Percentiles rank a stretch among this genome's conserved stretches.
These are phyloP conservation scores for Dipodomys ordii DNA, from an alignment of 2,113 vertebrate species.

Conservation along the genomic window DNA sequence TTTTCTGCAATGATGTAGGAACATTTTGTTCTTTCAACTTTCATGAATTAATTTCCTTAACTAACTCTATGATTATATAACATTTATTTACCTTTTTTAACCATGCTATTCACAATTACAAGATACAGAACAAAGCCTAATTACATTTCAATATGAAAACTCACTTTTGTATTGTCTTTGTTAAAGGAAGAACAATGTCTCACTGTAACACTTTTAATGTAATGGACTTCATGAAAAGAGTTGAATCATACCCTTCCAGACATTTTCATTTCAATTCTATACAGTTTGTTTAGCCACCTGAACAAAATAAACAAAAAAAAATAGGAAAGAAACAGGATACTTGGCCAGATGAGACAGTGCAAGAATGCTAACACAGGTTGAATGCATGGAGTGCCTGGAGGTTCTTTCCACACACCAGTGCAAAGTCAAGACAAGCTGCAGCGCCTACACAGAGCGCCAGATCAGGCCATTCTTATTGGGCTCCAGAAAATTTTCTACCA, in stretches of 20 bases:
- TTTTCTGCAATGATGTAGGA: conserved; percentile 66
- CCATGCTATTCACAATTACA: conserved; percentile 35
- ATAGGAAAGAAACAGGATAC: conserved; percentile 1
- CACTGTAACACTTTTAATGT: conserved; percentile 47
- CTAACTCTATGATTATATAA: not conserved
- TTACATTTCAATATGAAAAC: conserved; percentile 60
- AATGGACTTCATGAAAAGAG: conserved; percentile 15
- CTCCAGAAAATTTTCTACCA: conserved; percentile 93
- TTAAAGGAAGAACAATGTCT: not conserved
- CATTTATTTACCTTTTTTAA: conserved; percentile 35
- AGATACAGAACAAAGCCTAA: conserved; percentile 59
- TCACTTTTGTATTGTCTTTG: conserved; percentile 58
- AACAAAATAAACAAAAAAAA: conserved; percentile 64
- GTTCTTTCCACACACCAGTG: not conserved
- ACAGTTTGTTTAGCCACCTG: conserved; percentile 52
- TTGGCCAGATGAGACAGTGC: conserved; percentile 49
- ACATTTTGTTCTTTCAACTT: conserved; percentile 50
- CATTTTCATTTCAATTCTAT: conserved; percentile 32
- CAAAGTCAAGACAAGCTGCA: not conserved
- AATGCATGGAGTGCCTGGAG: conserved; percentile 52
- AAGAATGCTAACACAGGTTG: conserved; percentile 16
- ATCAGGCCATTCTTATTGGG: conserved; percentile 93
- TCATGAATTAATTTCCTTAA: conserved; percentile 50
- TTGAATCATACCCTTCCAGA: not conserved
- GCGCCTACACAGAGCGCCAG: conserved; percentile 88